Conservation (phyloP, 2,888 invertebrate species). For the Dolichomitus sp. region DNA sequence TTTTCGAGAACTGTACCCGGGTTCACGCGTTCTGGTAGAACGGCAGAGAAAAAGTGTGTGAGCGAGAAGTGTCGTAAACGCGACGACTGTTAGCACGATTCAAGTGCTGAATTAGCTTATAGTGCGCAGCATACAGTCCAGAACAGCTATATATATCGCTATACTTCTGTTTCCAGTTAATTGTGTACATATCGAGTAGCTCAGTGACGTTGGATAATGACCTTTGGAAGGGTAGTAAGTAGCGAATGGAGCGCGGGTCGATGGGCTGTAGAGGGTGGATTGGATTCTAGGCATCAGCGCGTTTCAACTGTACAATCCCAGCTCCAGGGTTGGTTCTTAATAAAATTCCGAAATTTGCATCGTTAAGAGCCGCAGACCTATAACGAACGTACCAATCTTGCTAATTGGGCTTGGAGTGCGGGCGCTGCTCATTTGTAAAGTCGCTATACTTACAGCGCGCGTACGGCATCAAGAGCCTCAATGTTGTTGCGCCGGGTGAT, state of each 20-base stretch:
- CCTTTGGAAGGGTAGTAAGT: constrained; percentile 28
- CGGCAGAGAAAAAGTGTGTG: background rate
- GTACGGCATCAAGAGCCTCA: constrained; percentile 4
- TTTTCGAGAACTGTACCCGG: constrained; percentile 49
- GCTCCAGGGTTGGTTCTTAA: constrained; percentile 37
- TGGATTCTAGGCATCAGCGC: background rate
- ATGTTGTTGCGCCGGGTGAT: constrained; percentile 35
- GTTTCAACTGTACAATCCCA: background rate
- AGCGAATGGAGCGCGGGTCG: constrained; percentile 10
- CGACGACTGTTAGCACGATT: constrained; percentile 12
- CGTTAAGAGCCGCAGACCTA: constrained; percentile 61
- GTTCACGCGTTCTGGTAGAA: background rate
- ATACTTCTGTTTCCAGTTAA: background rate
- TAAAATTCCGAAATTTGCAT: constrained; percentile 65
- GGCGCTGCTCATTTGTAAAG: constrained; percentile 64
- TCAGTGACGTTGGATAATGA: constrained; percentile 35
- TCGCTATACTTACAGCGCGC: constrained; percentile 35
- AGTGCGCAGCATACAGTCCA: background rate
- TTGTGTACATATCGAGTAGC: constrained; percentile 12
- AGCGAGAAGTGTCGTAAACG: background rate
- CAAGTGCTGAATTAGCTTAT: constrained; percentile 7
- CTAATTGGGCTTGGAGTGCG: constrained; percentile 58
- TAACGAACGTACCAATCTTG: constrained; percentile 64
- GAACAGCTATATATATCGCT: background rate
- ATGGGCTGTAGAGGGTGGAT: constrained; percentile 9